Evolutionary conservation across 2,797 vertebrate genomes (phyloP).

Genomic region (Schizothorax lantsangensis): DNA sequence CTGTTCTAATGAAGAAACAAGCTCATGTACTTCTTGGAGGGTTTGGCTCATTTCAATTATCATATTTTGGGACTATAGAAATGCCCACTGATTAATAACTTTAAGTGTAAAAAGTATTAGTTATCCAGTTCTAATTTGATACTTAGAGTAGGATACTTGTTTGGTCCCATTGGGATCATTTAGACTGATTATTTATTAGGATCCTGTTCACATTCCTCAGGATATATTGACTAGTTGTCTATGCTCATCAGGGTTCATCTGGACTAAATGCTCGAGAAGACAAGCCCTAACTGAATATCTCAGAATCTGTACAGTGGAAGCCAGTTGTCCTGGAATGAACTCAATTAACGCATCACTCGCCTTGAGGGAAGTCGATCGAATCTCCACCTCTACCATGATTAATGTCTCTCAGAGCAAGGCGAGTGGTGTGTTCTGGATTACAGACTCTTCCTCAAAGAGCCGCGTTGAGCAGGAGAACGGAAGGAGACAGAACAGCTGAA

Average conservation of each 20-base stretch:
- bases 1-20: not conserved
- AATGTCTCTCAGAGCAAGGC: slow-evolving; percentile 5
- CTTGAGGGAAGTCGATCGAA: not conserved
- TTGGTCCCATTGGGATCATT: not conserved
- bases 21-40: not conserved
- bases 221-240: not conserved
- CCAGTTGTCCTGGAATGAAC: slow-evolving; percentile 13
- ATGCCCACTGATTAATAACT: not conserved
- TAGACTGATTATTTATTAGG: slow-evolving; percentile 2
- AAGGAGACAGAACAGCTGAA: not conserved
- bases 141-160: not conserved
- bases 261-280: not conserved
- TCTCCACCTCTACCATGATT: not conserved
- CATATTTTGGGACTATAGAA: not conserved
- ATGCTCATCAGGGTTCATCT: not conserved
- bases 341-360: not conserved
- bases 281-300: not conserved
- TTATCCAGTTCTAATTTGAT: not conserved
- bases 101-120: not conserved
- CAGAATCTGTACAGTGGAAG: not conserved
- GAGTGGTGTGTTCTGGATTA: slow-evolving; percentile 2
- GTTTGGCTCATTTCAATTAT: not conserved
- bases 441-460: not conserved
- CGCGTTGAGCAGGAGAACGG: not conserved
- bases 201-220: not conserved